These are phyloP conservation scores for Semicossyphus pulcher DNA, from an alignment of 2,113 vertebrate genomes.

Conservation along the genomic window DNA sequence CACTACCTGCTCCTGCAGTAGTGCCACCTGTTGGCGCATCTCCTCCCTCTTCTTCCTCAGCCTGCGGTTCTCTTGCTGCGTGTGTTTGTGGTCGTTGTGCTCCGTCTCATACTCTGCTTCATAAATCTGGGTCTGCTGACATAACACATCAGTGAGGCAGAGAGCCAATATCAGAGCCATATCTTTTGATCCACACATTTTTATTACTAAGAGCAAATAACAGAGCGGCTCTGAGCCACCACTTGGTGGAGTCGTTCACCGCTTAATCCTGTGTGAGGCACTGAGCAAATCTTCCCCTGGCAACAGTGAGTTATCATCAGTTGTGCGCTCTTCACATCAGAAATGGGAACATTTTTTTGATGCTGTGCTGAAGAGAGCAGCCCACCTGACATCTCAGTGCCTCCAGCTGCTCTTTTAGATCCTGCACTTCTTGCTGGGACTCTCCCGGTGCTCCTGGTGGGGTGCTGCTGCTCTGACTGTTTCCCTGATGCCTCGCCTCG, in stretches of 20 bases:
- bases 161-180: slow-evolving; percentile 17
- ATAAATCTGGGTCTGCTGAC: slow-evolving; percentile 84
- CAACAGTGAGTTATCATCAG: slow-evolving; percentile 69
- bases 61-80: slow-evolving; percentile 83
- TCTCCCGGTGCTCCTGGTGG: slow-evolving; percentile 25
- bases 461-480: slow-evolving; percentile 21
- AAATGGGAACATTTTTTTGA: slow-evolving; percentile 36
- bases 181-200: slow-evolving; percentile 17
- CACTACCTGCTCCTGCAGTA: slow-evolving; percentile 85
- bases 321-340: slow-evolving; percentile 34
- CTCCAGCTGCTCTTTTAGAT: slow-evolving; percentile 82
- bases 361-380: slow-evolving; percentile 19
- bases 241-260: slow-evolving; percentile 76
- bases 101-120: slow-evolving; percentile 84
- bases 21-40: slow-evolving; percentile 85
- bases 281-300: slow-evolving; percentile 60
- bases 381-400: slow-evolving; percentile 82
- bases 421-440: slow-evolving; percentile 66
- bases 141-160: slow-evolving; percentile 38
- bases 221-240: slow-evolving; percentile 35
- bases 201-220: neutral
- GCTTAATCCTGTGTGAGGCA: slow-evolving; percentile 18
- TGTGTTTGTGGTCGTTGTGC: slow-evolving; percentile 83
- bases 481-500: slow-evolving; percentile 16
- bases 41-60: slow-evolving; percentile 83